Conservation (phyloP, 92 coral and sea anemone species). For the Diadumene lineata region DNA sequence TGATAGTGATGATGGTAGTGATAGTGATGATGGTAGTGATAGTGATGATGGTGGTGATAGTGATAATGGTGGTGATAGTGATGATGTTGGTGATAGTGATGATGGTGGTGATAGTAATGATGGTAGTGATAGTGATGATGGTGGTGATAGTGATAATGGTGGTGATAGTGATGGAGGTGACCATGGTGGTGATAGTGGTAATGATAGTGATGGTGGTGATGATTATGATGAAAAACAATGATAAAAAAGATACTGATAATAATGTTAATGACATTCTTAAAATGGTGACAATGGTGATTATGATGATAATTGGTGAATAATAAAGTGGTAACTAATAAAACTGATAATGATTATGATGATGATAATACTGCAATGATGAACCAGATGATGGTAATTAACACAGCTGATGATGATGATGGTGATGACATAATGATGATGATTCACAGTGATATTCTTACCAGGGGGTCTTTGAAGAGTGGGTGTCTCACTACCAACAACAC, state of each 20-base stretch:
- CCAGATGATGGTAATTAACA: too few relatives aligned
- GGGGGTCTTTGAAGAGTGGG: not conserved
- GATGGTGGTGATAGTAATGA: not conserved
- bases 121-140: not conserved
- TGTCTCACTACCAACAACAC: not conserved
- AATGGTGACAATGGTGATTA: not conserved
- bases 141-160: not conserved
- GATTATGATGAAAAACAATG: not conserved
- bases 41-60: not conserved
- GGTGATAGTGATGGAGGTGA: not conserved
- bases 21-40: not conserved
- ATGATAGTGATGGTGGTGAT: not conserved
- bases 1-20: constrained; percentile 1
- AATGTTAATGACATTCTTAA: not conserved
- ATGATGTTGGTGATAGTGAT: not conserved
- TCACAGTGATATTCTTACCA: constrained; percentile 8
- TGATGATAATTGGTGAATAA: too few relatives aligned
- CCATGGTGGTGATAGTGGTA: not conserved
- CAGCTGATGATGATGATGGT: not conserved
- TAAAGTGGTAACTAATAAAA: too few relatives aligned
- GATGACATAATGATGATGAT: not conserved
- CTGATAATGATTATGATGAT: too few relatives aligned
- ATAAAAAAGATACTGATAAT: not conserved
- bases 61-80: not conserved
- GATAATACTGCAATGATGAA: too few relatives aligned